A percentile compares a stretch with the other conserved stretches of the same genome.
phyloP scores from a whole-genome alignment of 2,797 vertebrate genomes.

The Poecilia gillii region DNA sequence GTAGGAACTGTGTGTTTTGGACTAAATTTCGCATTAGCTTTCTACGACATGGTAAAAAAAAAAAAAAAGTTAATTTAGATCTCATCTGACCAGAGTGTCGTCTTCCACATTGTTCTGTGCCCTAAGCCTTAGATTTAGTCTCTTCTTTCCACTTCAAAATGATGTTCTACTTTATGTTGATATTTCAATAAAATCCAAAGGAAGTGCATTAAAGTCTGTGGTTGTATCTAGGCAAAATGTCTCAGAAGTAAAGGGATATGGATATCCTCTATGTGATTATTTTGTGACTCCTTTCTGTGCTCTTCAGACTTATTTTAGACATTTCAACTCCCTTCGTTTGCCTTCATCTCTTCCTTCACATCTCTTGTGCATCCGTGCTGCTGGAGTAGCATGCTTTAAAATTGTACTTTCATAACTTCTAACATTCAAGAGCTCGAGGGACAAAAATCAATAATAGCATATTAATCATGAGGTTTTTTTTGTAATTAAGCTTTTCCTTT shows the following conservation, averaged over 20 bases:
- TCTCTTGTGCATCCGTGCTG: not conserved
- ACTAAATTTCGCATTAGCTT: too few relatives aligned
- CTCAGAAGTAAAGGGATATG: not conserved
- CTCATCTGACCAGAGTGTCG: not conserved
- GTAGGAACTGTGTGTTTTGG: too few relatives aligned
- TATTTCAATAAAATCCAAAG: not conserved
- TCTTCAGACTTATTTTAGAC: not conserved
- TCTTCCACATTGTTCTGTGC: not conserved
- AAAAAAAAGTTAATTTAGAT: too few relatives aligned
- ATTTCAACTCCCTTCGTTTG: not conserved
- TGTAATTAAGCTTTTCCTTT: constrained; percentile 2
- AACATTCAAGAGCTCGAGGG: not conserved
- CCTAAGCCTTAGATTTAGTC: not conserved
- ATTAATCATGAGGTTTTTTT: not conserved
- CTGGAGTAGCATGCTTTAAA: not conserved
- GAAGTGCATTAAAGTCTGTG: not conserved
- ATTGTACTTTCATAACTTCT: not conserved
- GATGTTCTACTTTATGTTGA: not conserved
- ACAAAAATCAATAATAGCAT: not conserved
- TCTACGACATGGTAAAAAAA: not conserved
- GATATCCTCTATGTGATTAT: not conserved
- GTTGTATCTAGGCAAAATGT: not conserved
- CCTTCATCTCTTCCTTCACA: not conserved
- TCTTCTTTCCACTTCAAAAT: not conserved
- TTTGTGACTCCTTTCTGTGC: not conserved